These are phyloP conservation scores for Nipponia nippon DNA, from an alignment of 2,113 vertebrate species.

Conservation along the genomic window DNA sequence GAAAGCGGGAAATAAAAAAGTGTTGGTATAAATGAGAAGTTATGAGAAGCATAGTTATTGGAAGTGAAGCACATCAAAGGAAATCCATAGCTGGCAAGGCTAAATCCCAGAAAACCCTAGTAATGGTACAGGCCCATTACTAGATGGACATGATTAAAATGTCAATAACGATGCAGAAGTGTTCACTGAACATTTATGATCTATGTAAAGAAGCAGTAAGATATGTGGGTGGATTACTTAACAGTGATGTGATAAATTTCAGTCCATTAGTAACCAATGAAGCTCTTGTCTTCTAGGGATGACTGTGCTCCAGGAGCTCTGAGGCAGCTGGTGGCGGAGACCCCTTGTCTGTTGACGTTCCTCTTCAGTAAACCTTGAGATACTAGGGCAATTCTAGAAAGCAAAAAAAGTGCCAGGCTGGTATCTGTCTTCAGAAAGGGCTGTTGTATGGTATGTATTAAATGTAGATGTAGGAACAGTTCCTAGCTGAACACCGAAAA, in stretches of 20 bases:
- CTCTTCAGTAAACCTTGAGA: background rate
- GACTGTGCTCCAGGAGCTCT: background rate
- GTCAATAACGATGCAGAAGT: constrained; percentile 1
- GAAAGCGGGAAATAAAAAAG: background rate
- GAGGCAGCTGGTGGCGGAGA: background rate
- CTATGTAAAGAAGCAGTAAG: background rate
- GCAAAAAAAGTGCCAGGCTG: background rate
- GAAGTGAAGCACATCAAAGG: background rate
- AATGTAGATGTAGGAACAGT: background rate
- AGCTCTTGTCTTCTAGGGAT: background rate
- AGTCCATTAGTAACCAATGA: background rate
- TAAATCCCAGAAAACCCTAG: background rate
- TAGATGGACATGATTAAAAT: background rate
- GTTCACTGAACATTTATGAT: constrained; percentile 14
- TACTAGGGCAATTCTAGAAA: background rate
- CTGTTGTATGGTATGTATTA: background rate
- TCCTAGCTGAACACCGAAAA: background rate
- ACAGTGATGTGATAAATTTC: background rate
- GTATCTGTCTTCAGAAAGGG: background rate
- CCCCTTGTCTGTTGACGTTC: accelerated
- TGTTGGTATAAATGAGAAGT: background rate
- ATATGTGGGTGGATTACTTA: background rate
- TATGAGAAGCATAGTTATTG: background rate
- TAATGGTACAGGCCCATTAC: background rate
- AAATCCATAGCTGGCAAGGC: constrained; percentile 21